A percentile compares a stretch with the other conserved stretches of the same genome.
These are phyloP conservation scores for Onychomys torridus DNA, from an alignment of 2,797 vertebrate species.

Conservation along the genomic window DNA sequence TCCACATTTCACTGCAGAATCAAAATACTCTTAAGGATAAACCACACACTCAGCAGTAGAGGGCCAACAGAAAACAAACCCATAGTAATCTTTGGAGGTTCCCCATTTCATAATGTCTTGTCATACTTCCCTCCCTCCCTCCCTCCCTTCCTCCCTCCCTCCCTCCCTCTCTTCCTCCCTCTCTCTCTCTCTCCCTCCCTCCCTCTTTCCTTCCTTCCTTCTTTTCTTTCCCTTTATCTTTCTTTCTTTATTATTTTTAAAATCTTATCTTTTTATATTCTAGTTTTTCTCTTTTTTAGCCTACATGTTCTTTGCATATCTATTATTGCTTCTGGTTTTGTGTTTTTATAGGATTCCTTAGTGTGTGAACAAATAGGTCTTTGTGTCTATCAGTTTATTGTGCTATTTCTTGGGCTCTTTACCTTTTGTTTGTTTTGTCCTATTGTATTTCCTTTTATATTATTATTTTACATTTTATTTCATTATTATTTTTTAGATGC, in stretches of 20 bases:
- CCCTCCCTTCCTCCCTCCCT: fast-evolving
- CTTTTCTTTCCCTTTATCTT: no score
- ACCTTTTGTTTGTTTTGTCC: background rate
- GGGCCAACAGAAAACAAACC: background rate
- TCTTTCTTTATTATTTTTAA: background rate
- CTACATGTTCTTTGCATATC: background rate
- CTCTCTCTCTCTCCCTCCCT: fast-evolving
- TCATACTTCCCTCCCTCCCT: no score
- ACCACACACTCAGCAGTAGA: no score
- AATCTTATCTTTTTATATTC: background rate
- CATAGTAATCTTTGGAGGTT: background rate
- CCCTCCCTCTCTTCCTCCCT: fast-evolving
- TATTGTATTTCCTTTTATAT: background rate
- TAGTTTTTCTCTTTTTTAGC: background rate
- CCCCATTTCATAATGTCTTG: background rate
- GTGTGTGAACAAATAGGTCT: background rate
- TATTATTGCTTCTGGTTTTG: background rate
- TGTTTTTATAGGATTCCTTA: background rate
- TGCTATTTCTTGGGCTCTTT: background rate
- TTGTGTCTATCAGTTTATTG: background rate
- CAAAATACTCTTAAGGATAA: background rate
- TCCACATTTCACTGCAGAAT: background rate
- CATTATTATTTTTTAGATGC: background rate
- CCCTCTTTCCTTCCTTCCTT: no score
- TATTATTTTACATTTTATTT: background rate